phyloP scores from a whole-genome alignment of 2,888 invertebrate genomes.

The Caradrina clavipalpis region DNA sequence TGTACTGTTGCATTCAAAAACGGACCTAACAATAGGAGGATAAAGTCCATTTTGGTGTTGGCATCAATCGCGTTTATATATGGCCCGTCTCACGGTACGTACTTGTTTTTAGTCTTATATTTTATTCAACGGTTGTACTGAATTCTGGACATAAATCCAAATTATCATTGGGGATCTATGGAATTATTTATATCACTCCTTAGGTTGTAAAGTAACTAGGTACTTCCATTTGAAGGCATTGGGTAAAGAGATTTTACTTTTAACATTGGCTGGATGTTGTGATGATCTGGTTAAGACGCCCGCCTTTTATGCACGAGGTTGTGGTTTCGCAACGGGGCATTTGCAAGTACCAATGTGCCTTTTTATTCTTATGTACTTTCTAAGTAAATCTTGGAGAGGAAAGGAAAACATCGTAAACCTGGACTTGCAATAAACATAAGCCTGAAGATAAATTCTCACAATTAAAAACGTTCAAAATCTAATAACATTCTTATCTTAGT shows the following conservation, averaged over 20 bases:
- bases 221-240: conserved; percentile 5
- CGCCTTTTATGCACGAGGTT: too few species aligned
- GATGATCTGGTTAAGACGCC: too few species aligned
- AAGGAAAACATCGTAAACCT: too few species aligned
- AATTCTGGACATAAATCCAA: conserved; percentile 61
- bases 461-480: too few species aligned
- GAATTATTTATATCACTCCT: conserved; percentile 58
- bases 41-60: conserved; percentile 83
- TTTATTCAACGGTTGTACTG: conserved; percentile 67
- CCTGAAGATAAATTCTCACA: too few species aligned
- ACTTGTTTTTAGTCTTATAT: conserved; percentile 66
- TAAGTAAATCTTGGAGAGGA: too few species aligned
- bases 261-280: not conserved
- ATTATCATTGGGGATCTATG: conserved; percentile 56
- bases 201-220: conserved; percentile 37
- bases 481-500: too few species aligned
- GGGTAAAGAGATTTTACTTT: not conserved
- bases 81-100: conserved; percentile 84
- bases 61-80: conserved; percentile 82
- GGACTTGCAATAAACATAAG: too few species aligned
- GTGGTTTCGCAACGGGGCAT: too few species aligned
- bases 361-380: too few species aligned
- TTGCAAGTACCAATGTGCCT: too few species aligned
- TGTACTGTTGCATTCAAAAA: conserved; percentile 88
- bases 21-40: conserved; percentile 80